A percentile compares a stretch with the other conserved stretches of the same genome.
Conservation (phyloP, 2,113 vertebrate species). For the Muntiacus muntjak region DNA sequence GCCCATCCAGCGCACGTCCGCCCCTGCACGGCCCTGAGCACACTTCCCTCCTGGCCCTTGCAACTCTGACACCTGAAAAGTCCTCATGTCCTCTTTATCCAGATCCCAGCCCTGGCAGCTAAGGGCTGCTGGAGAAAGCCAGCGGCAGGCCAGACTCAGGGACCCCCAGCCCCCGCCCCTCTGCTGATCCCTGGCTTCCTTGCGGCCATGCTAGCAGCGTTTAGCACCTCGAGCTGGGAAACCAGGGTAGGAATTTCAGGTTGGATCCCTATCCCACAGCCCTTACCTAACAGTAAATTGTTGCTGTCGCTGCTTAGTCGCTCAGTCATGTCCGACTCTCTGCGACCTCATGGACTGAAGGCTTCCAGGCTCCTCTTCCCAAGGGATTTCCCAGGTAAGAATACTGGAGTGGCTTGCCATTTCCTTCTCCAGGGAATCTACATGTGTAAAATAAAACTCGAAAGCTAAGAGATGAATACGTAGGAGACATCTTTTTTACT, state of each 20-base stretch:
- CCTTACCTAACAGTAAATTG: not conserved
- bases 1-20: not conserved
- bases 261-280: not conserved
- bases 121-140: not conserved
- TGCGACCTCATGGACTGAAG: too few relatives aligned
- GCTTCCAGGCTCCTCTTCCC: not conserved
- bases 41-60: not conserved
- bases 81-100: not conserved
- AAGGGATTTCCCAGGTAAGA: not conserved
- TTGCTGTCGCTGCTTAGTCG: not conserved
- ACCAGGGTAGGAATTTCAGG: not conserved
- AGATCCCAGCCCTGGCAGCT: not conserved
- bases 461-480: not conserved
- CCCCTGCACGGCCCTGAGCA: not conserved
- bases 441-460: not conserved
- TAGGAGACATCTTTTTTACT: not conserved
- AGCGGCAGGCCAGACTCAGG: not conserved
- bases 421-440: not conserved
- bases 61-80: not conserved
- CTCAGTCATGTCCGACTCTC: not conserved
- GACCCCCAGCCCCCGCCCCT: not conserved
- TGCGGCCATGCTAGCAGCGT: too few relatives aligned
- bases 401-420: not conserved
- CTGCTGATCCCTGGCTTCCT: accelerated
- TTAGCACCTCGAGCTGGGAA: not conserved